A percentile compares a stretch with the other conserved stretches of the same genome.
These are phyloP conservation scores for Brachypteracias leptosomus DNA, from an alignment of 2,113 vertebrate genomes.

Conservation along the genomic window DNA sequence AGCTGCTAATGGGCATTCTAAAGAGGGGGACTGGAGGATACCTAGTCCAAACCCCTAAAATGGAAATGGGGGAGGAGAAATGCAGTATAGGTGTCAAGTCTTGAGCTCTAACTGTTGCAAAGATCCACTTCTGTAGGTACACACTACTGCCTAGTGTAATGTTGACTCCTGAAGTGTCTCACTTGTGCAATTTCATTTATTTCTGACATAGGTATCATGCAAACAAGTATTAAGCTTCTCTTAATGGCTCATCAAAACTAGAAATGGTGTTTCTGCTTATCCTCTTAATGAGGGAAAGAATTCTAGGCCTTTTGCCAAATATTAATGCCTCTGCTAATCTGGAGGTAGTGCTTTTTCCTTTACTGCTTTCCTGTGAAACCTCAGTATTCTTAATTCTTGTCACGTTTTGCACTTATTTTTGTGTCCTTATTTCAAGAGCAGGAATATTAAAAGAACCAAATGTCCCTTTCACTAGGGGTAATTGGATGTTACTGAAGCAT, in stretches of 20 bases:
- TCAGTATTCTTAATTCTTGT: neutral
- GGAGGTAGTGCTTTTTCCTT: neutral
- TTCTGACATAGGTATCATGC: neutral
- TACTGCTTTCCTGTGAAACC: neutral
- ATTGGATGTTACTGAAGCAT: neutral
- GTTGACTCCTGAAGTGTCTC: neutral
- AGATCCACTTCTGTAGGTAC: neutral
- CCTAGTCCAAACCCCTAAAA: neutral
- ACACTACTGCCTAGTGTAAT: accelerated
- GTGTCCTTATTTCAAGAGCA: neutral
- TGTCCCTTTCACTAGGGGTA: neutral
- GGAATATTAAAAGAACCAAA: neutral
- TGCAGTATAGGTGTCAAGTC: neutral
- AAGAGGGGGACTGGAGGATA: neutral
- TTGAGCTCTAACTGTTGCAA: neutral
- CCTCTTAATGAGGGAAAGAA: neutral
- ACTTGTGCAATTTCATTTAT: neutral
- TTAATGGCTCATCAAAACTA: neutral
- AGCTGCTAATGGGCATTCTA: neutral
- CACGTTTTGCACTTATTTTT: neutral
- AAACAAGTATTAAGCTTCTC: neutral
- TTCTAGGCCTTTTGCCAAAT: neutral
- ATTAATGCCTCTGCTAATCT: neutral
- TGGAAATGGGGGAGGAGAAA: neutral
- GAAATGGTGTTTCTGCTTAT: neutral